Conservation (phyloP, 2,888 invertebrate species). For the Petrolisthes cinctipes region DNA sequence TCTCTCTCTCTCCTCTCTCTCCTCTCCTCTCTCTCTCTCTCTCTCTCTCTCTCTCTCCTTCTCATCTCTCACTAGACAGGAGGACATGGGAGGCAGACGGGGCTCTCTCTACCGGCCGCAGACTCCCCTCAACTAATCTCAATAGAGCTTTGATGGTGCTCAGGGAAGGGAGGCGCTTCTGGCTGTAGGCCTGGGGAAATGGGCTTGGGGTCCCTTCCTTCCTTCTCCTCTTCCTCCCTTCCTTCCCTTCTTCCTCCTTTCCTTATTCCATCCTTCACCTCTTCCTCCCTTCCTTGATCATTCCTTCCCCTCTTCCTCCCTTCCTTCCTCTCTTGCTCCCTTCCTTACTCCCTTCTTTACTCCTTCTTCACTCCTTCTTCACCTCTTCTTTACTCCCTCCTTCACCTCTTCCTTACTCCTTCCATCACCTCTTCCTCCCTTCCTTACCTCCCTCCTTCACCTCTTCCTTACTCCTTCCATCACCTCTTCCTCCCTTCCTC, state of each 20-base stretch:
- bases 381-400: not conserved
- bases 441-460: not conserved
- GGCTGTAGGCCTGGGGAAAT: conserved; percentile 19
- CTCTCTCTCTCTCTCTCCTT: not conserved
- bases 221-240: not conserved
- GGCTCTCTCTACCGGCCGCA: conserved; percentile 23
- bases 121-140: conserved; percentile 39
- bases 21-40: not conserved
- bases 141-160: conserved; percentile 30
- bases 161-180: not conserved
- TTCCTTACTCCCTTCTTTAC: not conserved
- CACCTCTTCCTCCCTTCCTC: not conserved
- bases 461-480: not conserved
- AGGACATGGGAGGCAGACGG: conserved; percentile 5
- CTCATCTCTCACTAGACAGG: not conserved
- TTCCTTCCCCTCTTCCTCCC: not conserved
- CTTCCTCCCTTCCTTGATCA: not conserved
- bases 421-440: not conserved
- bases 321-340: not conserved
- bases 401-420: not conserved
- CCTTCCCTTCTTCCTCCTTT: not conserved
- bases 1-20: not conserved
- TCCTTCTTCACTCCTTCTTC: not conserved
- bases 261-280: not conserved
- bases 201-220: not conserved